Conservation (phyloP, 1,140 invertebrate genomes). For the Venturia canescens region DNA sequence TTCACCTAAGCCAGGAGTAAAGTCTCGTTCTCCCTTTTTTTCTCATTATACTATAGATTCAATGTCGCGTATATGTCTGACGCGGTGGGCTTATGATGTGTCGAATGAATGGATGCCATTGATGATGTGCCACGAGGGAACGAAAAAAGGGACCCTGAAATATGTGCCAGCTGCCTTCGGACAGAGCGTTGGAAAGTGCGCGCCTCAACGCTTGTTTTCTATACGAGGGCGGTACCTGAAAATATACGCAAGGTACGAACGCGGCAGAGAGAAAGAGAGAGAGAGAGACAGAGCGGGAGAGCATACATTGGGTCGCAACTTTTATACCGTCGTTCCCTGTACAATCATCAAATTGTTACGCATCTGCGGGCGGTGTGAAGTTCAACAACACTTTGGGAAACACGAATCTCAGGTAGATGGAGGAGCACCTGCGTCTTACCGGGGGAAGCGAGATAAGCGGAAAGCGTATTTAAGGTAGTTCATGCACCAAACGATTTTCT, state of each 20-base stretch:
- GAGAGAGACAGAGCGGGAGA: conserved; percentile 27
- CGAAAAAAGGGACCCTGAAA: conserved; percentile 47
- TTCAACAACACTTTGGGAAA: background rate
- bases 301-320: conserved; percentile 38
- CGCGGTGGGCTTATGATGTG: conserved; percentile 61
- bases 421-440: conserved; percentile 7
- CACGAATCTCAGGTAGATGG: conserved; percentile 32
- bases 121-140: conserved; percentile 36
- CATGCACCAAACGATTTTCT: no score
- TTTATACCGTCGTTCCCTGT: conserved; percentile 33
- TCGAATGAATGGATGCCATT: conserved; percentile 65
- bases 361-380: conserved; percentile 52
- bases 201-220: conserved; percentile 55
- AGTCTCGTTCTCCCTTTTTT: conserved; percentile 30
- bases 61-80: conserved; percentile 39
- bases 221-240: conserved; percentile 65
- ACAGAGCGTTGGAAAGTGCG: conserved; percentile 49
- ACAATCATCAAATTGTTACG: conserved; percentile 42
- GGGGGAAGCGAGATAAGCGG: background rate
- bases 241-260: conserved; percentile 59
- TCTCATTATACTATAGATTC: background rate
- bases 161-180: conserved; percentile 59
- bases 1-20: conserved; percentile 14
- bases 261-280: conserved; percentile 18
- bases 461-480: no score